A percentile compares a stretch with the other conserved stretches of the same genome.
Evolutionary conservation across 2,113 vertebrate genomes (phyloP).

Genomic region (Pipa parva): DNA sequence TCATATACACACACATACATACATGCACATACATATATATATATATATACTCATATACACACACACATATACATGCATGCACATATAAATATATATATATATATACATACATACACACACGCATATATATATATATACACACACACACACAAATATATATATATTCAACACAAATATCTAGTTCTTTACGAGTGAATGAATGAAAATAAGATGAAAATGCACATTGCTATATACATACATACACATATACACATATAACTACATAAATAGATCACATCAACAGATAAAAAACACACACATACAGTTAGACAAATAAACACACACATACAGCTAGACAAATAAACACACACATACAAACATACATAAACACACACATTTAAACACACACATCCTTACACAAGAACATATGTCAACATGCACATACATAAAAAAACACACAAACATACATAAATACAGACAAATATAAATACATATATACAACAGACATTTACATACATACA

Average conservation of each 20-base stretch:
- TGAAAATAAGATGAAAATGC: too few species aligned
- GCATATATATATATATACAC: background rate
- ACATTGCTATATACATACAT: too few species aligned
- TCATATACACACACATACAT: slow-evolving; percentile 16
- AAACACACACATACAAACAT: background rate
- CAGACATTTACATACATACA: too few species aligned
- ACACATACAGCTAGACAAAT: background rate
- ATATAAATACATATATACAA: too few species aligned
- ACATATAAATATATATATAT: background rate
- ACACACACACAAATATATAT: too few species aligned
- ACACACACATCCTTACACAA: background rate
- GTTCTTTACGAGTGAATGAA: too few species aligned
- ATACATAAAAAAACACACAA: background rate
- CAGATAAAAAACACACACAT: background rate
- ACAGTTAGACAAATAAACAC: background rate
- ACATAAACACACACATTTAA: background rate
- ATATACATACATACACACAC: background rate
- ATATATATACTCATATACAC: background rate
- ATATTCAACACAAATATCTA: background rate
- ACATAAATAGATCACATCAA: background rate
- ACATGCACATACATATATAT: background rate
- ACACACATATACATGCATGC: background rate
- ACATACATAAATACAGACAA: background rate
- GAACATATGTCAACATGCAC: background rate
- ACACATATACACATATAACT: background rate